Base-by-base conservation (phyloP, 2,113 vertebrate species). In the Morone chrysops region DNA sequence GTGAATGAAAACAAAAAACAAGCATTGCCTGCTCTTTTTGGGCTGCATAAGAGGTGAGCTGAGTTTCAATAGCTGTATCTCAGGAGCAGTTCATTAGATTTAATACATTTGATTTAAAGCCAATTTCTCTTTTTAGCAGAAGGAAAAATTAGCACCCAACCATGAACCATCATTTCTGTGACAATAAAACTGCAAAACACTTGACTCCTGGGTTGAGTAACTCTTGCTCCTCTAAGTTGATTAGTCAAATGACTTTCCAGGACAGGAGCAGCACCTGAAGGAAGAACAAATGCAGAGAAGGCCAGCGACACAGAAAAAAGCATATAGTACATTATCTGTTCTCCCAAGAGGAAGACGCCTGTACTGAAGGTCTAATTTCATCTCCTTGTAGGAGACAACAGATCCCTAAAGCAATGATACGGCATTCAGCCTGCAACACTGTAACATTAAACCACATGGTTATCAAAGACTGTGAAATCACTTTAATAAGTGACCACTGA, bases 61-160 rank as follows among this genome's bases (percentile, higher is more conserved):
- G 22, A 77, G 17, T 48, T 45, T 68, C 38, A 56, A 47, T n/a
- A 56, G 40, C 75, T 48, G 18, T 14, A 56, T 56, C 40, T n/a
- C 50, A 18, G 20, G 9, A 50, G 25, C 6, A 48, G 2, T 50
- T 22, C 5, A 36, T 11, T 22, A 36, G 5, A 17, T 59, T 60
- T 68, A 68, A 77, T 14, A 31, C 31, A 31, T 31, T 31, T 31
- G 31, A 31, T 65, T 9, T 9, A 45, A 65, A 63, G 18, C 6
- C 13, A 45, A 16, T 76, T 56, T 66, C n/a, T n/a, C 40, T 13
- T 31, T 36, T 56, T 54, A 54, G 14, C 36, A 7, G 20, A 45
- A 18, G 18, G 12, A 6, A 31, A 73, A 36, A 48, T 48, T 25
- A 22, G 16, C 6, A n/a, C 7, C 7, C 7, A 61, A 75, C 13